phyloP scores from a whole-genome alignment of 1,140 invertebrate species.

The Belonocnema kinseyi region DNA sequence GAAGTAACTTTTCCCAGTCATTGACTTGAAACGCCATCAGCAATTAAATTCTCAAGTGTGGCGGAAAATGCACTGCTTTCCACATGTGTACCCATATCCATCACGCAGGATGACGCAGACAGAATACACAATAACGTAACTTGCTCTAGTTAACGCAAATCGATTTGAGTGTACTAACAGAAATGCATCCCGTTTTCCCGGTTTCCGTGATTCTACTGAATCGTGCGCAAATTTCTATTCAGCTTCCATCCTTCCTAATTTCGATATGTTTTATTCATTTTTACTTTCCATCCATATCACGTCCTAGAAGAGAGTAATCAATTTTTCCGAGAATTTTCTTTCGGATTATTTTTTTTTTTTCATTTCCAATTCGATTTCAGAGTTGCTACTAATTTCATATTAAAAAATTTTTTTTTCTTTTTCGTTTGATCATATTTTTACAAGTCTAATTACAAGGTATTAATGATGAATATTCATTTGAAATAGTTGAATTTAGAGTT shows the following conservation, averaged over 20 bases:
- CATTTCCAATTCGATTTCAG: too few relatives aligned
- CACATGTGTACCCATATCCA: not conserved
- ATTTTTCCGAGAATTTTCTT: not conserved
- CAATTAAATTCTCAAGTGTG: not conserved
- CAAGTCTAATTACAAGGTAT: too few relatives aligned
- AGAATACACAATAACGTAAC: constrained; percentile 22
- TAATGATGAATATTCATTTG: too few relatives aligned
- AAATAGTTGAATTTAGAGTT: too few relatives aligned
- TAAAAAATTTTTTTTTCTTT: too few relatives aligned
- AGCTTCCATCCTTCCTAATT: not conserved
- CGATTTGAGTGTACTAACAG: not conserved
- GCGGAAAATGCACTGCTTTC: constrained; percentile 8
- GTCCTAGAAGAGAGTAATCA: not conserved
- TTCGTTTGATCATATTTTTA: too few relatives aligned
- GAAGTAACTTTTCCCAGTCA: constrained; percentile 1
- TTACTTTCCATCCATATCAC: not conserved
- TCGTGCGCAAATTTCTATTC: constrained; percentile 24
- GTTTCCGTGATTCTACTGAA: not conserved
- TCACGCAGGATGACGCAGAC: constrained; percentile 9
- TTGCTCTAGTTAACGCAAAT: constrained; percentile 24
- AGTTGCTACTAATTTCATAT: too few relatives aligned
- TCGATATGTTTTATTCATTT: not conserved
- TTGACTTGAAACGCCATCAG: not conserved
- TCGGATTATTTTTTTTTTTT: too few relatives aligned
- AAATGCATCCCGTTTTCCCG: not conserved